Evolutionary conservation across 2,113 vertebrate species (phyloP), one percentile per base, ranked within the genome.

Genomic region (Vireo altiloquus): DNA sequence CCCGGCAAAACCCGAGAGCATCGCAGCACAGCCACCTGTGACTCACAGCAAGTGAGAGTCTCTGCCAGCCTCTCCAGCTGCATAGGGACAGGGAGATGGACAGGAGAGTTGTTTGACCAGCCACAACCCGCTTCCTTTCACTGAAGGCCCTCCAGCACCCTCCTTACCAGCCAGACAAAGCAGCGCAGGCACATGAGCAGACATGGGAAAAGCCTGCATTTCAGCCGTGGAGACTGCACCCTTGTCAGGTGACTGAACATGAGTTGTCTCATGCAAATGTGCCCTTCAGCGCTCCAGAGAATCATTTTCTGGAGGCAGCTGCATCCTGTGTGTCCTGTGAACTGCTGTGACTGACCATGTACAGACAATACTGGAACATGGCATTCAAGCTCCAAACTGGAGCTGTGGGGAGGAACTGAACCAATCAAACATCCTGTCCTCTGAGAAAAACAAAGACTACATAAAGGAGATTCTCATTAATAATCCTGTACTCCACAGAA

Each of bases 11-110:
- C 42, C 20, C 0, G 2, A 53, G 50, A 57, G 33, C 33, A 71
- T 27, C 46, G 7, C 31, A 40, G 54, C 56, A 14, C 1, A 39
- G 35, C 25, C 74, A 76, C 27, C 28, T 1, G 0, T 42, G 76
- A 65, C 63, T 94, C 87, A 74, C 17, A 31, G 53, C 65, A n/a
- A 54, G 74, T 0, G 5, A 72, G 42, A 85, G 37, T 13, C 71
- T 49, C 63, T 40, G 77, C 64, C 69, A 81, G 59, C 31, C 35
- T 52, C 90, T 57, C 37, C 79, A 88, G 82, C 65, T 44, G 20
- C 0, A 0, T 0, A 13, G 52, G 47, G 60, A 47, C 37, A 49
- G 13, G 37, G 25, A 42, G 53, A 28, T 2, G 22, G 5, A 24
- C 3, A 11, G 27, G 1, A 46, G 44, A 39, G 42, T 3, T 50